A percentile compares a stretch with the other conserved stretches of the same genome.
phyloP scores from a whole-genome alignment of 2,113 vertebrate genomes.

The Tricholaema leucomelas region DNA sequence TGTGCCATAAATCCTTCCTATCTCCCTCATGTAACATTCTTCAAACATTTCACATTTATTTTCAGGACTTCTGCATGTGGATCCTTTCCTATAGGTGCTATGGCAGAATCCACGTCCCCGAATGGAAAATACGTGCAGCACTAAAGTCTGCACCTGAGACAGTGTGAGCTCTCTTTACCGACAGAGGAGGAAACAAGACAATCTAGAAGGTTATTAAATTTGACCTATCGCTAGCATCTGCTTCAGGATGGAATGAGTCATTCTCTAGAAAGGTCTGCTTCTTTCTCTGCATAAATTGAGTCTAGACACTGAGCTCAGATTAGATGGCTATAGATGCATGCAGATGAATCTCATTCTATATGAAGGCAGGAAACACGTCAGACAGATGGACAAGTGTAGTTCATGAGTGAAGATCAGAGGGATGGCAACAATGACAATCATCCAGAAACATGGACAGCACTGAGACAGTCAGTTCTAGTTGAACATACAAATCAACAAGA shows the following conservation, averaged over 20 bases:
- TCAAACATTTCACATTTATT: not conserved
- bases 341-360: not conserved
- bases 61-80: not conserved
- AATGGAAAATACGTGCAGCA: not conserved
- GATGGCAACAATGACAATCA: not conserved
- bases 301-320: slow-evolving; percentile 65
- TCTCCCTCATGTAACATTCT: not conserved
- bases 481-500: not conserved
- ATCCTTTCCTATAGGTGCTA: not conserved
- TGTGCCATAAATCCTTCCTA: not conserved
- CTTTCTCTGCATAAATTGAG: not conserved
- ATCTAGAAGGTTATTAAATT: slow-evolving; percentile 10
- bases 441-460: not conserved
- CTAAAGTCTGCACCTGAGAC: not conserved
- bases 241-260: slow-evolving; percentile 35
- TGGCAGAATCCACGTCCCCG: fast-evolving
- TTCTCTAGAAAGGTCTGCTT: slow-evolving; percentile 20
- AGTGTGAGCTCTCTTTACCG: not conserved
- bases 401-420: not conserved
- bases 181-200: not conserved
- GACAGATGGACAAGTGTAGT: not conserved
- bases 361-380: slow-evolving; percentile 27
- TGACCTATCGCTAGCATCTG: slow-evolving; percentile 1
- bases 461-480: not conserved
- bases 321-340: not conserved